Evolutionary conservation across 2,113 vertebrate species (phyloP), one percentile per base, ranked within the genome.

Genomic region (Heliornis fulica): DNA sequence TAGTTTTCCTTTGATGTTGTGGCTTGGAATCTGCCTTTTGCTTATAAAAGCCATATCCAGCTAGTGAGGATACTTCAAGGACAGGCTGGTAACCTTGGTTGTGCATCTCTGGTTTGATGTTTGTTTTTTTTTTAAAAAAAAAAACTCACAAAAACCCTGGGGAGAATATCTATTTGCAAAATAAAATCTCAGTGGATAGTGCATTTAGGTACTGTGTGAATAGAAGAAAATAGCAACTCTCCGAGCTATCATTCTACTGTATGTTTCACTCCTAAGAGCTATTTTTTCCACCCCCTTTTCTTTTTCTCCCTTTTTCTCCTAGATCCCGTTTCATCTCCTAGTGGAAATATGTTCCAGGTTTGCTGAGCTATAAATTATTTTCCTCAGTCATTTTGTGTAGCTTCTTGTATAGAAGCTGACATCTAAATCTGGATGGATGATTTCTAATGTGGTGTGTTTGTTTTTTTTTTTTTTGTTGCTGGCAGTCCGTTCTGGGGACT

Each of bases 281-380:
- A 46, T 46, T 46, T 46, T 46, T 46, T 22, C 21, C 4, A 28
- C 6, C 19, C 5, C n/a, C 5, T 45, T 12, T 32, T 18, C 11
- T 15, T 3, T 12, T 13, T 23, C 31, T 20, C 13, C 48, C 50
- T 26, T 13, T 16, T 3, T 0, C 4, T 31, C 16, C 28, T n/a
- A 0, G 0, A 5, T 90, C 57, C 90, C 19, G 38, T 72, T 93
- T 93, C 13, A 50, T 93, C 36, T 88, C 45, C 38, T 43, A 25
- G 36, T 92, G 63, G 28, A 88, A 95, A 57, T 83, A 69, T 38
- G 15, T 82, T 87, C 69, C 48, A 72, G 48, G 26, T 89, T 94
- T 92, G 45, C 66, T 83, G 59, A 54, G 34, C 43, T 79, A 12
- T 64, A 90, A 64, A 46, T 64, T 4, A 45, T 78, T 96, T 90